Base-by-base conservation (phyloP, 1,140 invertebrate species). In the Eueides isabella region DNA sequence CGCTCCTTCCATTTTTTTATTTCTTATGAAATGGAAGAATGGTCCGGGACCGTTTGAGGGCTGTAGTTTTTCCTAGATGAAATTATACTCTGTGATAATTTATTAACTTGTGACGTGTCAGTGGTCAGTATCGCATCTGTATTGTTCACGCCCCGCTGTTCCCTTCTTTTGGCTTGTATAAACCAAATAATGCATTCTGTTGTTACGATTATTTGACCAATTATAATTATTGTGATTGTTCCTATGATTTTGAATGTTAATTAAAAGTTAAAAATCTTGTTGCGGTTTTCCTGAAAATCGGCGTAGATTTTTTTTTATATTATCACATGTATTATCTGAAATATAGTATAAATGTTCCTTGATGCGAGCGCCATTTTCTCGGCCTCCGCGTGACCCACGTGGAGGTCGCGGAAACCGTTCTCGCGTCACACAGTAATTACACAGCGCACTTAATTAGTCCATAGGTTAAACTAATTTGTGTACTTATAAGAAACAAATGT, bases 401-500 rank as follows among this genome's bases (percentile, higher is more conserved):
- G 73, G 75, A 80, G 79, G 72, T 30, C 64, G 63, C 64, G 67
- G 61, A 75, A 72, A 75, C 64, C 61, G 75, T 76, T 55, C 73
- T 84, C 85, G 80, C 62, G 61, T 64, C 70, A 75, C 80, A 80
- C 79, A 83, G 79, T 80, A 82, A 79, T 71, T 81, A 77, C 81
- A 86, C 84, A 85, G 83, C 90, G 89, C 90, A 90, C 90, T 83
- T 88, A 84, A 83, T 92, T 92, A 91, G 87, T 89, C 87, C 83
- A 85, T 93, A 93, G 86, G 86, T 83, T 90, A 87, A 88, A 86
- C 83, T 89, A 88, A 88, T 86, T 84, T 85, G 86, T 84, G 89
- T 93, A 93, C 89, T 91, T 92, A 93, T 93, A 93, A 92, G 88
- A 88, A 91, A 91, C 88, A 91, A 92, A 88, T 90, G 89, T 93